A percentile compares a stretch with the other conserved stretches of the same genome.
Conservation (phyloP, 2,797 vertebrate genomes). For the Gadopsis marmoratus region DNA sequence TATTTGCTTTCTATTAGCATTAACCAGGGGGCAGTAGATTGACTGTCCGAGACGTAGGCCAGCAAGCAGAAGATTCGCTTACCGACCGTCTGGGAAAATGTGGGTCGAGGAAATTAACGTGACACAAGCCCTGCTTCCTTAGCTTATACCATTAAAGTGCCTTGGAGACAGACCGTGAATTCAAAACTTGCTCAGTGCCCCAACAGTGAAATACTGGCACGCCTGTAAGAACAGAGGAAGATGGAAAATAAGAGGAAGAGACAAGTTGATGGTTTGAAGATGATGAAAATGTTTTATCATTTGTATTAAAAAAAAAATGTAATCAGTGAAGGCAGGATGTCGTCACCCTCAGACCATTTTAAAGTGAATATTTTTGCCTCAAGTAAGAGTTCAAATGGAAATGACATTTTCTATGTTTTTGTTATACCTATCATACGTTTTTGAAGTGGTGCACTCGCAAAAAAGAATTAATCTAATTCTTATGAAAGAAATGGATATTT, state of each 20-base stretch:
- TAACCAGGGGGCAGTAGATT: neutral
- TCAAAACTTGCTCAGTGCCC: constrained; percentile 15
- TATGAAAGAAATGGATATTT: constrained; percentile 21
- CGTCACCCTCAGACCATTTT: constrained; percentile 60
- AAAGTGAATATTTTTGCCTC: constrained; percentile 42
- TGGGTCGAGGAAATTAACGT: constrained; percentile 15
- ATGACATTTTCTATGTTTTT: constrained; percentile 37
- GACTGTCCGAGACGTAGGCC: constrained; percentile 20
- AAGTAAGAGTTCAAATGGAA: constrained; percentile 48
- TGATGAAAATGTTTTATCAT: constrained; percentile 73
- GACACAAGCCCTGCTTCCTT: constrained; percentile 31
- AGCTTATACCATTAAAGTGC: constrained; percentile 17
- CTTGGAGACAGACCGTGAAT: constrained; percentile 36
- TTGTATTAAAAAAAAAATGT: constrained; percentile 50
- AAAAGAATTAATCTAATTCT: neutral
- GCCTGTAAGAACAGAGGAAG: constrained; percentile 41
- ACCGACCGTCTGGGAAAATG: neutral
- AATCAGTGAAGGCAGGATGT: constrained; percentile 59
- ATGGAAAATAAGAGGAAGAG: constrained; percentile 34
- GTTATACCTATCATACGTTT: constrained; percentile 22
- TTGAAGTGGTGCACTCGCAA: constrained; percentile 29
- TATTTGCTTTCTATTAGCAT: neutral
- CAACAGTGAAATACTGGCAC: constrained; percentile 31
- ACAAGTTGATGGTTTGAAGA: constrained; percentile 42
- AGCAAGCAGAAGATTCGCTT: constrained; percentile 10